These are phyloP conservation scores for Zele albiditarsus DNA, from an alignment of 2,888 invertebrate species.

Conservation along the genomic window DNA sequence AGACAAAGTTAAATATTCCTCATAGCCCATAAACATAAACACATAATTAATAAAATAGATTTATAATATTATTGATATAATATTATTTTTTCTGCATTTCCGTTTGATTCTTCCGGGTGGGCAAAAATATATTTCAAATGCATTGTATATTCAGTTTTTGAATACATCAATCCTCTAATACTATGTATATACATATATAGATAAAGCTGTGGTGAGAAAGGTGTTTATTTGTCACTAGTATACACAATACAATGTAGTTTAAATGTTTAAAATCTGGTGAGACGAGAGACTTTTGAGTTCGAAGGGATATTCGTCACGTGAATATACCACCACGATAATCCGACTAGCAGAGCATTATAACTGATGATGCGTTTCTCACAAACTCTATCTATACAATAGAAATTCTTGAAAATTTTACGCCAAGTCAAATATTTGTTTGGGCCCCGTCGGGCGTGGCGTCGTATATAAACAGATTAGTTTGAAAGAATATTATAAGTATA, in stretches of 20 bases:
- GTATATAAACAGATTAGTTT: constrained; percentile 69
- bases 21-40: too few relatives aligned
- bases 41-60: too few relatives aligned
- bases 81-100: constrained; percentile 10
- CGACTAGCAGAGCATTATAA: constrained; percentile 64
- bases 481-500: constrained; percentile 4
- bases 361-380: constrained; percentile 44
- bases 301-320: background rate
- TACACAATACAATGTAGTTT: background rate
- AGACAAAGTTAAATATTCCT: too few relatives aligned
- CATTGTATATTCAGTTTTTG: background rate
- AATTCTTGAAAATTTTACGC: constrained; percentile 56
- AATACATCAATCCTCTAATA: too few relatives aligned
- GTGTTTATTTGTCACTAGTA: constrained; percentile 3
- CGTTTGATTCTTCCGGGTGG: background rate
- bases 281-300: constrained; percentile 7
- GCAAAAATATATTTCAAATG: background rate
- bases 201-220: background rate
- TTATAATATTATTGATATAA: background rate
- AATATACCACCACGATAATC: constrained; percentile 58
- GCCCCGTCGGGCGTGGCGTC: constrained; percentile 64
- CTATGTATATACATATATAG: background rate
- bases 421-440: constrained; percentile 69
- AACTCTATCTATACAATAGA: constrained; percentile 42
- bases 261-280: background rate